These are phyloP conservation scores for Phortica variegata DNA, from an alignment of 1,140 invertebrate genomes.

Conservation along the genomic window DNA sequence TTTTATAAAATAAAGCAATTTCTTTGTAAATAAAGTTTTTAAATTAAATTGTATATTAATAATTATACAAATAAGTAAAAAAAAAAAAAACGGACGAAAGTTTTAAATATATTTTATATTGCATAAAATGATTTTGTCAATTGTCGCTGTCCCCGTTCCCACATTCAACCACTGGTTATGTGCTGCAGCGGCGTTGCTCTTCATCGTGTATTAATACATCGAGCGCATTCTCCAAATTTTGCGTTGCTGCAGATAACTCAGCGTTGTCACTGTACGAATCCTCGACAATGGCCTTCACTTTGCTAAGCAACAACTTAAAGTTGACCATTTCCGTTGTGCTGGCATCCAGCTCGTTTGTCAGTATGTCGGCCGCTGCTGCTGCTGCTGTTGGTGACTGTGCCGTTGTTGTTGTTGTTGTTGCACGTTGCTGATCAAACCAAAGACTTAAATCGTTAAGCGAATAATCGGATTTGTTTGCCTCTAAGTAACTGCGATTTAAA, in stretches of 20 bases:
- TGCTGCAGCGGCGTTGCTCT: conserved; percentile 31
- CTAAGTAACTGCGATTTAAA: conserved; percentile 49
- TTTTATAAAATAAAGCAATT: too few species aligned
- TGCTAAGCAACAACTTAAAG: conserved; percentile 43
- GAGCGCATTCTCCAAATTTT: conserved; percentile 49
- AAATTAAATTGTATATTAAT: not conserved
- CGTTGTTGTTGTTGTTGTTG: conserved; percentile 3
- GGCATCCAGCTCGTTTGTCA: conserved; percentile 9
- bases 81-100: not conserved
- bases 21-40: not conserved
- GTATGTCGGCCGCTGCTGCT: not conserved
- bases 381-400: too few species aligned
- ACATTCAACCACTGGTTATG: not conserved
- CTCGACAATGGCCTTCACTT: conserved; percentile 54
- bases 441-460: conserved; percentile 47
- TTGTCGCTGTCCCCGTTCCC: not conserved
- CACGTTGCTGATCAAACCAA: conserved; percentile 47
- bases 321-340: conserved; percentile 49
- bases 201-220: conserved; percentile 53
- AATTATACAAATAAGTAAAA: not conserved
- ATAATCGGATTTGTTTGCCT: conserved; percentile 53
- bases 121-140: not conserved
- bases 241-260: conserved; percentile 48
- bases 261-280: conserved; percentile 55
- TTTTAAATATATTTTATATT: not conserved